Base-by-base conservation (phyloP, 2,888 invertebrate genomes). In the Leptinotarsa rubiginosa region DNA sequence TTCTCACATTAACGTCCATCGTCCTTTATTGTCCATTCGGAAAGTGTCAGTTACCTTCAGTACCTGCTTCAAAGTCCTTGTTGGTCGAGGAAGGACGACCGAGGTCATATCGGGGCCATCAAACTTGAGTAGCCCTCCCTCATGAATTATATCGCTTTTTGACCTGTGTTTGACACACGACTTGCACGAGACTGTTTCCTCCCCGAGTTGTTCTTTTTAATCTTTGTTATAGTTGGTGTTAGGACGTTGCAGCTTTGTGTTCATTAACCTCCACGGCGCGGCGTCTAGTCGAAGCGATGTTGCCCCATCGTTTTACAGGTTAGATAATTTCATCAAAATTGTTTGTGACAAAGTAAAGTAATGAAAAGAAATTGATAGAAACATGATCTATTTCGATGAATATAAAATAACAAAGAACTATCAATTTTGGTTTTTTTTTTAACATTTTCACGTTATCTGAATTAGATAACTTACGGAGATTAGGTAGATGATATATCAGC, bases 201-300 rank as follows among this genome's bases (percentile, higher is more conserved):
- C 62, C 62, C 56, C 54, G n/a, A 56, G 31, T 47, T 47, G 13
- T 16, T 47, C 31, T 47, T 69, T 56, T 69, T 20, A n/a, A 15
- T 67, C 52, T 68, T 68, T 68, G 52, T 56, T 31, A 47, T 73
- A 75, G 76, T 75, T 77, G 75, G 76, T 74, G 69, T 62, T 41
- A 69, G 76, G 77, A 79, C 78, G 73, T 76, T 77, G 75, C 67
- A 75, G 72, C 70, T 76, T 69, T 75, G 79, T 83, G 85, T 85
- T 82, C 85, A 82, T 82, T 85, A 84, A 85, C 85, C 85, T 83
- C 82, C 75, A 68, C 64, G 69, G 73, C 74, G 70, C 64, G 69
- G 73, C 74, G 81, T 79, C 80, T 80, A 74, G 76, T 59, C 81
- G 47, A 12, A 12, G 70, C 72, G 31, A 16, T 49, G 72, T 76